Base-by-base conservation (phyloP, 2,113 vertebrate species). In the Edolisoma coerulescens region DNA sequence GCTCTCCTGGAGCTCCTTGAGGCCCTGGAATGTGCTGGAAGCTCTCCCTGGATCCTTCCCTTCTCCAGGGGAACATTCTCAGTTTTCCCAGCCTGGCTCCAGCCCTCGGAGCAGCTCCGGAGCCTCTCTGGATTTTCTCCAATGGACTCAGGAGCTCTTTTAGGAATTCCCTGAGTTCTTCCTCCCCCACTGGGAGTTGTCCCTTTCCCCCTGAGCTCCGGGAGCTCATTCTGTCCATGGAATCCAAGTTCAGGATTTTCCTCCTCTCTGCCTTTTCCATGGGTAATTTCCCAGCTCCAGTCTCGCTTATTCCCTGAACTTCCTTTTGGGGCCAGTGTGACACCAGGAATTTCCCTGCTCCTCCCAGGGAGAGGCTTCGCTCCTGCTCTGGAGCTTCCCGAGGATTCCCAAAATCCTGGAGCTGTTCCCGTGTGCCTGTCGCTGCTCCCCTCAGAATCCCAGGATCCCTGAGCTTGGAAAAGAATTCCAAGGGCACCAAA, bases 121-220 rank as follows among this genome's bases (percentile, higher is more conserved):
- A 17, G 10, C 6, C 17, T 17, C 26, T 78, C 75, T 65, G 19
- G 7, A 44, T 7, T 28, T 4, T 1, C 7, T 28, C 19, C 50
- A 32, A 45, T 7, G n/a, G 49, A 21, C 17, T 27, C 61, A 49
- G 67, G 47, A 39, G 39, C 47, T 56, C 41, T 26, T 50, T 32
- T 24, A 7, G 24, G 30, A 54, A 54, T 33, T 49, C 67, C 60
- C 65, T 18, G 17, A 32, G 4, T 27, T 30, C 26, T 33, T 57
- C 42, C 30, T 9, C 45, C 52, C 35, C 41, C 13, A 0, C 59
- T 56, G 7, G 26, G 1, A 2, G 3, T 39, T 47, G 10, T 23
- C 56, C 3, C 0, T 60, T 28, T 1, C 18, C 1, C n/a, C 23
- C 30, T 1, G 0, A 30, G n/a, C 5, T 20, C 54, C 35, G 18